Base-by-base conservation (phyloP, 2,797 vertebrate genomes). In the Alfaro cultratus region DNA sequence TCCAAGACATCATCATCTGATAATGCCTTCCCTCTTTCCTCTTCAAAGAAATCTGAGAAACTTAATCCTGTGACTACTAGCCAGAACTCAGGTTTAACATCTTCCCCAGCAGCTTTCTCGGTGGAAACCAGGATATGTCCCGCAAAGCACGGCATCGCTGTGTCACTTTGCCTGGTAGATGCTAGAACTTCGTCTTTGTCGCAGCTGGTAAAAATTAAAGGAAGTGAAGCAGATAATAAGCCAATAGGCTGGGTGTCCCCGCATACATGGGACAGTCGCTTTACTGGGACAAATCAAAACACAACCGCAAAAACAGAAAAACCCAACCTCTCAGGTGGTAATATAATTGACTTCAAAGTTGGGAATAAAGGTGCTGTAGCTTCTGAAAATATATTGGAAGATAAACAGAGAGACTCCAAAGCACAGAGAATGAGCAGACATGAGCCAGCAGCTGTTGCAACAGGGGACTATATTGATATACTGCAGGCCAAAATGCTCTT, bases 401-500 rank as follows among this genome's bases (percentile, higher is more conserved):
- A 89, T 39, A 87, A 84, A 79, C n/a, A 49, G 43, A 86, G 74
- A 82, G 53, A 83, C 29, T 77, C 72, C 83, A 81, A 85, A 18
- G 51, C 10, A 39, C 77, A 77, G 74, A 49, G 81, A 36, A 81
- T 41, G 73, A 79, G 70, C 71, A 77, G 76, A 68, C 67, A 53
- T 53, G 77, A 23, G 29, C 46, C 75, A 51, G 45, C 60, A 36
- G 78, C 43, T 75, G 60, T 77, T 47, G 55, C 93, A 74, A 96
- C 96, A 76, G 97, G 97, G 26, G 96, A 97, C 36, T 97, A 97
- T 1, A 96, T 98, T 78, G 95, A 97, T 53, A 92, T 97, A 45
- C 76, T 96, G 82, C 95, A 96, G 73, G 95, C 94, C 67, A 87
- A 95, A 18, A 94, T 92, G 90, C 92, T 95, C 80, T 95, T 94